Percentiles rank a stretch among this genome's conserved stretches.
phyloP scores from a whole-genome alignment of 2,888 invertebrate genomes.

The Malthinus flaveolus region DNA sequence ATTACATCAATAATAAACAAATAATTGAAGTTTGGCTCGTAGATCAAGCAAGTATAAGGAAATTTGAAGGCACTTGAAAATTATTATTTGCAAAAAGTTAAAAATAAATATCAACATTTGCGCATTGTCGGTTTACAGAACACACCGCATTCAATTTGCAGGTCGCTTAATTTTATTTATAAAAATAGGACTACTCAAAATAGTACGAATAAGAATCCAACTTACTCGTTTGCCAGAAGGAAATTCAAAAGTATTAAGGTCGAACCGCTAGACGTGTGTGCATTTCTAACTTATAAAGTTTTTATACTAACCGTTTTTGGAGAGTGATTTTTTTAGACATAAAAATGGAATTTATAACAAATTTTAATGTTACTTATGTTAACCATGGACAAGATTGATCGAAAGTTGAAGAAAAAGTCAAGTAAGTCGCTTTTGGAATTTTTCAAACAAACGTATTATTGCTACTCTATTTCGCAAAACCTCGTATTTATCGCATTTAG shows the following conservation, averaged over 20 bases:
- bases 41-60: not conserved
- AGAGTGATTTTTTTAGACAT: conserved; percentile 16
- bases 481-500: too few relatives aligned
- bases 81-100: conserved; percentile 13
- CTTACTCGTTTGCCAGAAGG: conserved; percentile 43
- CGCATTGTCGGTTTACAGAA: conserved; percentile 28
- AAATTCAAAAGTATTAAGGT: conserved; percentile 43
- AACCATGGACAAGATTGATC: conserved; percentile 35
- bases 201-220: conserved; percentile 34
- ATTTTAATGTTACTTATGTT: conserved; percentile 26
- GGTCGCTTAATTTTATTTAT: conserved; percentile 45
- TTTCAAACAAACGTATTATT: too few relatives aligned
- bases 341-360: conserved; percentile 37
- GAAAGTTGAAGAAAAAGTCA: conserved; percentile 12
- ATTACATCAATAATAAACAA: not conserved
- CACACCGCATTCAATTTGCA: conserved; percentile 37
- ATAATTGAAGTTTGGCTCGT: not conserved
- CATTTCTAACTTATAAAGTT: conserved; percentile 30
- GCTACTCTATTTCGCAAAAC: too few relatives aligned
- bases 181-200: conserved; percentile 47
- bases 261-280: conserved; percentile 45
- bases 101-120: conserved; percentile 24
- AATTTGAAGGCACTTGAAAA: not conserved
- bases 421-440: conserved; percentile 14
- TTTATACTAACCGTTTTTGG: conserved; percentile 17